A percentile compares a stretch with the other conserved stretches of the same genome.
These are phyloP conservation scores for Phragmatobia fuliginosa DNA, from an alignment of 2,888 invertebrate species.

Conservation along the genomic window DNA sequence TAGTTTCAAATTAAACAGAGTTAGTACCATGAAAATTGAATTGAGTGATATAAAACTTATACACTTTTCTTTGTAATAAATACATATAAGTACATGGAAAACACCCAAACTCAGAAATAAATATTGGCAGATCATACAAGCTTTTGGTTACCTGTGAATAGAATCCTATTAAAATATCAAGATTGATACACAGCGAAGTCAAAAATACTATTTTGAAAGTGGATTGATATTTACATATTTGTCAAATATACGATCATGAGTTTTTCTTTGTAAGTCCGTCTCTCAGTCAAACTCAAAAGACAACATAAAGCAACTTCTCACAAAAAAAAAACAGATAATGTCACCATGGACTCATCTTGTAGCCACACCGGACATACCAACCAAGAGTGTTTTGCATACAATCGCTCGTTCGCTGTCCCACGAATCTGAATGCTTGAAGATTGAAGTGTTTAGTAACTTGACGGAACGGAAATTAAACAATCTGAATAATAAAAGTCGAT, in stretches of 20 bases:
- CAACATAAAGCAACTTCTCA: not conserved
- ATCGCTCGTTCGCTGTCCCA: constrained; percentile 20
- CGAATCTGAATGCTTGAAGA: constrained; percentile 9
- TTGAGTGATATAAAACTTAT: too few species aligned
- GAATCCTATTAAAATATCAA: too few species aligned
- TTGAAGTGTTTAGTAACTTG: constrained; percentile 21
- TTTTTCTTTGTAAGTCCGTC: not conserved
- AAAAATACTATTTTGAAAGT: too few species aligned
- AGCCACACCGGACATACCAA: constrained; percentile 31
- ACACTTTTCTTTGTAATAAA: too few species aligned
- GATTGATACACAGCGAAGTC: too few species aligned
- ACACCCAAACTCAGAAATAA: too few species aligned
- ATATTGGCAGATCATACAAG: too few species aligned
- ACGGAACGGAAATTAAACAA: constrained; percentile 44
- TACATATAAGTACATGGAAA: too few species aligned
- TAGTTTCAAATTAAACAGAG: too few species aligned
- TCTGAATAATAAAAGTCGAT: constrained; percentile 22
- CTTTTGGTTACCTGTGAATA: too few species aligned
- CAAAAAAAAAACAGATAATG: not conserved
- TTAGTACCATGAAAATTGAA: too few species aligned
- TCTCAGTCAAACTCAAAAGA: not conserved
- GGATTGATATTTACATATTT: too few species aligned
- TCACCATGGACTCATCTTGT: constrained; percentile 1
- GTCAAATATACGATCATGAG: not conserved
- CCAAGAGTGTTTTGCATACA: constrained; percentile 43